Percentiles rank a stretch among this genome's conserved stretches.
Conservation (phyloP, 1,140 invertebrate species). For the Diploscapter pachys region DNA sequence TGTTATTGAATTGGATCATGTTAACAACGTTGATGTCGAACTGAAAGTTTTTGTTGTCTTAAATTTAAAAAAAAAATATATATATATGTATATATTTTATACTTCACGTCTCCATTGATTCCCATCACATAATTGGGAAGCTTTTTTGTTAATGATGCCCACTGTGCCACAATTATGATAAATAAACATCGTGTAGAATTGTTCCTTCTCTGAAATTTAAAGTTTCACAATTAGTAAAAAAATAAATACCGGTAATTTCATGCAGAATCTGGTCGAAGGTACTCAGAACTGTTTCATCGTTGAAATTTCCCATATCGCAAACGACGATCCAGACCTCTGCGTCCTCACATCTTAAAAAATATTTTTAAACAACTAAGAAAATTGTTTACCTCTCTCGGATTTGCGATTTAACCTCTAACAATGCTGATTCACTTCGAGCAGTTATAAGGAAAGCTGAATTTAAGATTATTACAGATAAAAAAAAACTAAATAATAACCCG, state of each 20-base stretch:
- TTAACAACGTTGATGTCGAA: no score
- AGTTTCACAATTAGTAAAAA: no score
- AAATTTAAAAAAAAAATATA: no score
- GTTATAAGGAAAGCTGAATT: background rate
- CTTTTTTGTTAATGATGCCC: no score
- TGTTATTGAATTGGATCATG: no score
- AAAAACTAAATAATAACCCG: background rate
- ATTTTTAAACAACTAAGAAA: background rate
- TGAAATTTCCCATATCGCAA: background rate
- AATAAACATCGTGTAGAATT: no score
- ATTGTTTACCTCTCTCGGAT: background rate
- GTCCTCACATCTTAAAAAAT: constrained; percentile 6
- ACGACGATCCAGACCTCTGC: background rate
- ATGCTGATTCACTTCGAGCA: background rate
- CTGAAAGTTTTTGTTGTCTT: no score
- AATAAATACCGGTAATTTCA: background rate
- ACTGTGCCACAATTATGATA: no score
- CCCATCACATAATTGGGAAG: no score
- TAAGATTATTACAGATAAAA: background rate
- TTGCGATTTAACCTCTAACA: background rate
- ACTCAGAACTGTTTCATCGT: background rate
- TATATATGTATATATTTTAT: no score
- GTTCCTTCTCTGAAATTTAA: no score
- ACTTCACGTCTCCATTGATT: no score
- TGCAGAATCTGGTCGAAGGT: constrained; percentile 1